Conservation (phyloP, 2,888 invertebrate species). For the Blera fallax region DNA sequence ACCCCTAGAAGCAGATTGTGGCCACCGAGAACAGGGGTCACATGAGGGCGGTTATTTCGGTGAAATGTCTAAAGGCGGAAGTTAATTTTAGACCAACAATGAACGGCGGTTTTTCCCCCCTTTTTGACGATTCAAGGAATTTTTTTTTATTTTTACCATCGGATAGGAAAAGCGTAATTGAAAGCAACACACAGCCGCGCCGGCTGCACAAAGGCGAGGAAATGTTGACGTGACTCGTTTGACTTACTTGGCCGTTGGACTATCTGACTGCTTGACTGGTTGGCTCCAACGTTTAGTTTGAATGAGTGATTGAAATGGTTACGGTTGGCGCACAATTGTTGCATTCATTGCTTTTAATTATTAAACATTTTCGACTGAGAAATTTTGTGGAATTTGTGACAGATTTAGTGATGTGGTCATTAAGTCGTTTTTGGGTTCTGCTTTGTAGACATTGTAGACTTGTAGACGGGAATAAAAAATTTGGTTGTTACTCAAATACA, state of each 20-base stretch:
- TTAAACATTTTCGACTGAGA: not conserved
- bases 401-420: not conserved
- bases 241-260: slow-evolving; percentile 1
- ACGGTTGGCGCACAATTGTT: slow-evolving; percentile 4
- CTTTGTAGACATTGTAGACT: too few relatives aligned
- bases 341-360: slow-evolving; percentile 26
- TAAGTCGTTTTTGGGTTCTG: too few relatives aligned
- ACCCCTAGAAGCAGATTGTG: not conserved
- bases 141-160: slow-evolving; percentile 1
- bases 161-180: not conserved
- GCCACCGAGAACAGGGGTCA: slow-evolving; percentile 23
- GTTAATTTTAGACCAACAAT: slow-evolving; percentile 22
- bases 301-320: slow-evolving; percentile 27
- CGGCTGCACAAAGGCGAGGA: not conserved
- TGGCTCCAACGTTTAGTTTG: too few relatives aligned
- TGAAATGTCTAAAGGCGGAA: not conserved
- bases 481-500: too few relatives aligned
- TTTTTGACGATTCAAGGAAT: not conserved
- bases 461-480: too few relatives aligned
- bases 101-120: not conserved
- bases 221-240: slow-evolving; percentile 26
- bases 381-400: not conserved
- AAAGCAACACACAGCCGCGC: not conserved
- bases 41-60: slow-evolving; percentile 5
- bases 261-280: slow-evolving; percentile 4